Evolutionary conservation across 30 jellyfish, hydroid and myxozoan genomes (phyloP).

Genomic region (Hydractinia echinata): DNA sequence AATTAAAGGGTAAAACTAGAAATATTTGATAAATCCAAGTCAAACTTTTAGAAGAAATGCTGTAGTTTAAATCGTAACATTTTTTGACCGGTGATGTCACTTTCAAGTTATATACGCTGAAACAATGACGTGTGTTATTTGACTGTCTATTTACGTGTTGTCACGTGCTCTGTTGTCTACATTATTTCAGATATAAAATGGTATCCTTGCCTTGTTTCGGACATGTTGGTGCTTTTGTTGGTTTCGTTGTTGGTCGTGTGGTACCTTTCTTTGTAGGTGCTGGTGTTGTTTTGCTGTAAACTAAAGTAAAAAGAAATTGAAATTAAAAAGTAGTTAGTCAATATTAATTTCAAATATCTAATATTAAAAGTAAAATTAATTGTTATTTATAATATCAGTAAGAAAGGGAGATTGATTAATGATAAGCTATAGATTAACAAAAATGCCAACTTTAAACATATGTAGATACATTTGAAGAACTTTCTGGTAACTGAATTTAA

Average conservation of each 20-base stretch:
- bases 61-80: neutral
- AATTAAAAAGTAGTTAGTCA: neutral
- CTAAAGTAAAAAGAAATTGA: neutral
- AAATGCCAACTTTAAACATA: too few relatives aligned
- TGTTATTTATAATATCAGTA: too few relatives aligned
- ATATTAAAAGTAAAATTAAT: too few relatives aligned
- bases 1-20: neutral
- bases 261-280: slow-evolving; percentile 47
- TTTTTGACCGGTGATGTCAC: neutral
- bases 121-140: too few relatives aligned
- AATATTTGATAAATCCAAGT: neutral
- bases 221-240: slow-evolving; percentile 83
- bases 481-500: too few relatives aligned
- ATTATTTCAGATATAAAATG: neutral
- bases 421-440: too few relatives aligned
- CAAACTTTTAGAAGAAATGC: neutral
- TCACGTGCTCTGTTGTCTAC: neutral
- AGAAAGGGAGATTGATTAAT: too few relatives aligned
- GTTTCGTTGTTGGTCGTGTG: slow-evolving; percentile 85
- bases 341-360: neutral
- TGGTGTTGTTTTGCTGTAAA: slow-evolving; percentile 60
- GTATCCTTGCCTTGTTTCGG: slow-evolving; percentile 69
- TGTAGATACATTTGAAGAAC: too few relatives aligned
- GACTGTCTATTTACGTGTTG: too few relatives aligned
- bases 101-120: too few relatives aligned